Evolutionary conservation across 2,797 vertebrate genomes (phyloP), one percentile per base, ranked within the genome.

Genomic region (Rhynchotus rufescens): DNA sequence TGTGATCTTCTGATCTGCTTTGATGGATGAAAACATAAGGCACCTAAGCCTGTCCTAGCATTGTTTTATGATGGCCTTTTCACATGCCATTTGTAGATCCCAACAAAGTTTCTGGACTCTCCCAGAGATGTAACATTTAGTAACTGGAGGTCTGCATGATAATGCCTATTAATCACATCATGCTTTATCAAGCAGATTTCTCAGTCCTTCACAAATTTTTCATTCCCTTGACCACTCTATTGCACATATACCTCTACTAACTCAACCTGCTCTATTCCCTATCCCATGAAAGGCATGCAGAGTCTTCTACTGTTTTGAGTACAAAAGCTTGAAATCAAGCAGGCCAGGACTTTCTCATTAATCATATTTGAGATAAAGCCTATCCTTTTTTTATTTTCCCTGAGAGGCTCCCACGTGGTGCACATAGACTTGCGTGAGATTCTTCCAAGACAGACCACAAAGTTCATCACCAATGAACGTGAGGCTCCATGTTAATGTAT

Each of bases 181-280:
- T 4, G 4, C 14, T 77, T 72, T 60, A 28, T 34, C 25, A 21
- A 6, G 36, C 9, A 64, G 22, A 74, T 60, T 38, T 67, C 47
- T 23, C 38, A 59, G 32, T 71, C 45, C 28, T 76, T 65, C 15
- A 52, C 49, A 40, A 64, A 30, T 8, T 38, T 42, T 30, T 61
- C 38, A 5, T 0, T 0, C 3, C 26, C 80, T 14, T 23, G 44
- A 30, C 57, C n/a, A 22, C n/a, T 12, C 15, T 4, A 5, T 13
- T 44, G 44, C 9, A 1, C 13, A 26, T 2, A 8, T 59, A 45
- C 13, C 23, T 71, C 76, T 40, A 32, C 30, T 68, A 21, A 4
- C 3, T 22, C 40, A 36, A 36, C 42, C 62, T 74, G 68, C 64
- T 59, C 36, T 23, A 4, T 15, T 30, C 59, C 14, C 44, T 47